Evolutionary conservation across 92 coral and sea anemone species (phyloP), one percentile per base, ranked within the genome.

Genomic region (Parazoanthus atlanticus): DNA sequence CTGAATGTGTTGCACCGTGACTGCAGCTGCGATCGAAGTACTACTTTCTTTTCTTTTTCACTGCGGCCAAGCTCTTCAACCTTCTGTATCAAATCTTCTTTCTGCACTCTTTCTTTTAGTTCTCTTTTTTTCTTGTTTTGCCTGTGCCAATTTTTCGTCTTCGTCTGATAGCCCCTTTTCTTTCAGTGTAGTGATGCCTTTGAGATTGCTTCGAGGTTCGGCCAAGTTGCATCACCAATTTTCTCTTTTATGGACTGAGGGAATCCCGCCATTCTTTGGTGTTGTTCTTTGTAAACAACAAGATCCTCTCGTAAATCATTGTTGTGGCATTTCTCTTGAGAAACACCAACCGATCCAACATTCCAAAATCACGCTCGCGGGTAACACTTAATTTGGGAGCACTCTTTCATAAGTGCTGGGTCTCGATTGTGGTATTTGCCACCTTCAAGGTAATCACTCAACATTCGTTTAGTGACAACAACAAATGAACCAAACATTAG

Each of bases 21-120:
- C 84, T 79, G 84, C n/a, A 79, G 41, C 70, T 79, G 69, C 12
- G 41, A 49, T 79, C 26, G 67, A 29, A 79, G 71, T 49, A 71
- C 84, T 54, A 49, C 66, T 47, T 78, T 78, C 34, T 78, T 79
- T 79, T 32, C 84, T 81, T 74, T 82, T 81, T 84, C 91, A 88
- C 41, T 17, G 41, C 90, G 86, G 56, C 84, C 91, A 10, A 74
- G 88, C 74, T 89, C 91, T 64, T 82, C 85, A 9, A 89, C 74
- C 33, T 58, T 82, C 77, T 83, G 76, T 10, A 76, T 73, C 30
- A 89, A 29, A 34, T 83, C 69, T 64, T 89, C 76, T 64, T 89
- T 89, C 47, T 30, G 72, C 54, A 76, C 36, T 89, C 84, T 89
- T 54, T 30, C 81, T 76, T 89, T 89, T 47, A 73, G 38, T 74